A percentile compares a stretch with the other conserved stretches of the same genome.
Evolutionary conservation across 2,888 invertebrate species (phyloP).

Genomic region (Tholera decimalis): DNA sequence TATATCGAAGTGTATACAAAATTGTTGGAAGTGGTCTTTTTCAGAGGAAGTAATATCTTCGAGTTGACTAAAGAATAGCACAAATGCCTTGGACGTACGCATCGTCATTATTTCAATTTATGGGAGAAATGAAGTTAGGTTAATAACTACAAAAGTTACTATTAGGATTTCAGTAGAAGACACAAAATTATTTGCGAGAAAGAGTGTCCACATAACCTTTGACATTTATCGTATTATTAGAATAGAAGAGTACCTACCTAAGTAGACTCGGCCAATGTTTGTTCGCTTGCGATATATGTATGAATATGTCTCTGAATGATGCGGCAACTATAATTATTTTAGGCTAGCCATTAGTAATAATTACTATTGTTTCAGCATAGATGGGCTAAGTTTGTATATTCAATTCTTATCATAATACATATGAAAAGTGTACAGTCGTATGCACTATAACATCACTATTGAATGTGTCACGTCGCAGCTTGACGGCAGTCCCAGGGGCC

Average conservation of each 20-base stretch:
- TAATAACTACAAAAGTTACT: too few species aligned
- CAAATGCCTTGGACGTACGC: neutral
- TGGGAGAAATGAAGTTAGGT: too few species aligned
- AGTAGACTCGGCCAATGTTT: neutral
- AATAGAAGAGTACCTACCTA: neutral
- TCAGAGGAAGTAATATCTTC: neutral
- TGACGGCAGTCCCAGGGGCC: constrained; percentile 80
- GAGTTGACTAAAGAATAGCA: constrained; percentile 5
- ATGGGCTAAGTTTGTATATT: too few species aligned
- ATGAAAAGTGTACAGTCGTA: constrained; percentile 75
- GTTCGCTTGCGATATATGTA: neutral
- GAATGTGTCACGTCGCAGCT: constrained; percentile 82
- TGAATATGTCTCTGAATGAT: too few species aligned
- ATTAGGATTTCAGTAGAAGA: too few species aligned
- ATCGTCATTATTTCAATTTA: neutral
- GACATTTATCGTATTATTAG: too few species aligned
- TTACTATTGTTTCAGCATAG: too few species aligned
- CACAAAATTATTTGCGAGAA: too few species aligned
- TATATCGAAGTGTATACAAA: too few species aligned
- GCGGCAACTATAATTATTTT: too few species aligned
- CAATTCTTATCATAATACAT: too few species aligned
- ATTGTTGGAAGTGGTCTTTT: neutral
- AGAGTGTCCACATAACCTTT: neutral
- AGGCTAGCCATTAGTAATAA: too few species aligned
- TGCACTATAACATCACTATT: constrained; percentile 75